These are phyloP conservation scores for Drosophila kepulauana DNA, from an alignment of 1,140 invertebrate species.

Conservation along the genomic window DNA sequence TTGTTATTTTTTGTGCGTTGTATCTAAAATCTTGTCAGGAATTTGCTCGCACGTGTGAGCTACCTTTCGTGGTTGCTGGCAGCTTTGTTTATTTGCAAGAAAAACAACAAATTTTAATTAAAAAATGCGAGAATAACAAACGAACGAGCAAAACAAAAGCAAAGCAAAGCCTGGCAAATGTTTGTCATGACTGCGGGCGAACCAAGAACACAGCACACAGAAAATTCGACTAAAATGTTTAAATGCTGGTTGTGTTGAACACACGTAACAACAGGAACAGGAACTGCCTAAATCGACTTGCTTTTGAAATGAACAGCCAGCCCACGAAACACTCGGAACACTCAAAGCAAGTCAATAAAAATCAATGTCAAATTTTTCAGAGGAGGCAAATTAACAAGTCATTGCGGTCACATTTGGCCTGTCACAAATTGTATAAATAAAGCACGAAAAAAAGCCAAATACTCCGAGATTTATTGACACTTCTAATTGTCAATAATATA, in stretches of 20 bases:
- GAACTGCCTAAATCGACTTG: no score
- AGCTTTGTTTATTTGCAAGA: conserved; percentile 35
- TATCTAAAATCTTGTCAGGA: conserved; percentile 30
- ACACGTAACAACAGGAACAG: background rate
- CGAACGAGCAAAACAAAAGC: conserved; percentile 22
- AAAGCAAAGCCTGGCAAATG: conserved; percentile 25
- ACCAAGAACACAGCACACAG: background rate
- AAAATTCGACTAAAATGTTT: background rate
- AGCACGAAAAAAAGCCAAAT: conserved; percentile 1
- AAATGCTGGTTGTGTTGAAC: conserved; percentile 4
- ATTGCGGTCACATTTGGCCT: conserved; percentile 44
- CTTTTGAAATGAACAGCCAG: background rate
- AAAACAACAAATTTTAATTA: conserved; percentile 51
- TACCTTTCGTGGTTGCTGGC: conserved; percentile 29
- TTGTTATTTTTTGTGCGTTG: conserved; percentile 9
- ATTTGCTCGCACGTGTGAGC: conserved; percentile 34
- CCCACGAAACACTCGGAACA: background rate
- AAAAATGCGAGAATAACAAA: conserved; percentile 43
- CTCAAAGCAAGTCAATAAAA: conserved; percentile 48
- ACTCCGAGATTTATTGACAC: conserved; percentile 63
- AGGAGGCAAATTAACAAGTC: conserved; percentile 61
- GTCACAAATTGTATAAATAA: conserved; percentile 28
- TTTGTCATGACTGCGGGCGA: conserved; percentile 34
- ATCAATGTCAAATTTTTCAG: conserved; percentile 42
- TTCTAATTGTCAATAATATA: conserved; percentile 70